These are phyloP conservation scores for Formicarius rufipectus DNA, from an alignment of 2,113 vertebrate genomes.

Conservation along the genomic window DNA sequence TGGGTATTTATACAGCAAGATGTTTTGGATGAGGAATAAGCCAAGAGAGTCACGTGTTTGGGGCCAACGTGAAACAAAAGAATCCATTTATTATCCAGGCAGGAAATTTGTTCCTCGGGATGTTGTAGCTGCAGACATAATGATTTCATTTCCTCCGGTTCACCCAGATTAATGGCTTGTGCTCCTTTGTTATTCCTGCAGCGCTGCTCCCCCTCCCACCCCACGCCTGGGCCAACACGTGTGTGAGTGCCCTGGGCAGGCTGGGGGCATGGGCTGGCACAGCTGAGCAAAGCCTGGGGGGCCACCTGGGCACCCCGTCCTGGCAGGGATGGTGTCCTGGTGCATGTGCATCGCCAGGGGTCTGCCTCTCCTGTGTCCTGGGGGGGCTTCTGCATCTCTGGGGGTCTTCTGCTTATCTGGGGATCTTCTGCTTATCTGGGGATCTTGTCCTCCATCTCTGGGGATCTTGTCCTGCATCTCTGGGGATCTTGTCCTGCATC, in stretches of 20 bases:
- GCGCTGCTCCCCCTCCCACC: not conserved
- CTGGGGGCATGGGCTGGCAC: too few relatives aligned
- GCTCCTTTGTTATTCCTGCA: slow-evolving; percentile 62
- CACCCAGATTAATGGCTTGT: slow-evolving; percentile 75
- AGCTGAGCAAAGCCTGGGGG: not conserved
- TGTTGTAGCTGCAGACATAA: slow-evolving; percentile 79
- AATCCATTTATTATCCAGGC: slow-evolving; percentile 83
- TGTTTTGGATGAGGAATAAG: slow-evolving; percentile 76
- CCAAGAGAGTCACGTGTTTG: slow-evolving; percentile 62
- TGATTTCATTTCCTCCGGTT: slow-evolving; percentile 82
- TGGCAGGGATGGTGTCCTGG: not conserved
- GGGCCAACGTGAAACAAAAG: slow-evolving; percentile 77
- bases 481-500: too few relatives aligned
- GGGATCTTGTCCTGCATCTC: too few relatives aligned
- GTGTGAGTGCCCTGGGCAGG: not conserved
- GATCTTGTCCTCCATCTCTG: too few relatives aligned
- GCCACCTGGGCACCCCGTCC: not conserved
- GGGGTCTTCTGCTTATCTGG: too few relatives aligned
- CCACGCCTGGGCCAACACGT: not conserved
- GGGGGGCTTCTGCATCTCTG: too few relatives aligned
- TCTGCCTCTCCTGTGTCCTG: not conserved
- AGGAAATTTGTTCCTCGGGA: slow-evolving; percentile 82
- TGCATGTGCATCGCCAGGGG: not conserved
- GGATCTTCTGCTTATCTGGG: too few relatives aligned
- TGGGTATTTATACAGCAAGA: slow-evolving; percentile 70